These are phyloP conservation scores for Macrostomum lignano DNA, from an alignment of 1,140 invertebrate genomes.

Conservation along the genomic window DNA sequence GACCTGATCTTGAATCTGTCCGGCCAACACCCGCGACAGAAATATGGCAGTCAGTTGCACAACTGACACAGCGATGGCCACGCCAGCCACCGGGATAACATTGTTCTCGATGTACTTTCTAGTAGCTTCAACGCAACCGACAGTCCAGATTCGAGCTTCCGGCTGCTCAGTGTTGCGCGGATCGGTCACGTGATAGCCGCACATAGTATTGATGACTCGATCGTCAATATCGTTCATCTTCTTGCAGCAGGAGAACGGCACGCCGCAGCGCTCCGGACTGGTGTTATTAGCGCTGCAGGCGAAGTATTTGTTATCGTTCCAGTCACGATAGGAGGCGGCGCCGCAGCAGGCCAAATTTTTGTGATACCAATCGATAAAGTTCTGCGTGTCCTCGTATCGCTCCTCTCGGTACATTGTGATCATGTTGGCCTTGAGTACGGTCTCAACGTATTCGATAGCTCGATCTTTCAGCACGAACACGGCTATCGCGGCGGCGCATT, in stretches of 20 bases:
- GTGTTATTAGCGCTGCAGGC: not conserved
- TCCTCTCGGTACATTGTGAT: too few species aligned
- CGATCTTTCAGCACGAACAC: too few species aligned
- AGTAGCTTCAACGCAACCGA: conserved; percentile 60
- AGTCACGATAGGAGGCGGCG: not conserved
- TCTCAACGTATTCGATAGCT: too few species aligned
- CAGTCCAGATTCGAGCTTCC: conserved; percentile 78
- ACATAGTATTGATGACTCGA: conserved; percentile 50
- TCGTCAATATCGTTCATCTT: too few species aligned
- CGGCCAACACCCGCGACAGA: conserved; percentile 45
- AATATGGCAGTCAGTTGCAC: too few species aligned
- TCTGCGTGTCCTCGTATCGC: too few species aligned
- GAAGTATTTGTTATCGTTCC: not conserved
- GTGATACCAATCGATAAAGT: too few species aligned
- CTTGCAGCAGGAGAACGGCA: not conserved
- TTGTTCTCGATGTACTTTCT: conserved; percentile 77
- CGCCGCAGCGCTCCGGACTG: not conserved
- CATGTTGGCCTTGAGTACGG: too few species aligned
- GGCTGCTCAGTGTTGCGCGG: too few species aligned
- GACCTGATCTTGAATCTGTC: too few species aligned
- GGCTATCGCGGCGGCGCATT: too few species aligned
- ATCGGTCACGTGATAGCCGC: not conserved
- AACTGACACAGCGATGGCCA: conserved; percentile 45
- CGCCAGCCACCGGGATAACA: conserved; percentile 51
- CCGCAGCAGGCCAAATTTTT: too few species aligned